Conservation (phyloP, 2,113 vertebrate genomes). For the Pachyramphus minor region DNA sequence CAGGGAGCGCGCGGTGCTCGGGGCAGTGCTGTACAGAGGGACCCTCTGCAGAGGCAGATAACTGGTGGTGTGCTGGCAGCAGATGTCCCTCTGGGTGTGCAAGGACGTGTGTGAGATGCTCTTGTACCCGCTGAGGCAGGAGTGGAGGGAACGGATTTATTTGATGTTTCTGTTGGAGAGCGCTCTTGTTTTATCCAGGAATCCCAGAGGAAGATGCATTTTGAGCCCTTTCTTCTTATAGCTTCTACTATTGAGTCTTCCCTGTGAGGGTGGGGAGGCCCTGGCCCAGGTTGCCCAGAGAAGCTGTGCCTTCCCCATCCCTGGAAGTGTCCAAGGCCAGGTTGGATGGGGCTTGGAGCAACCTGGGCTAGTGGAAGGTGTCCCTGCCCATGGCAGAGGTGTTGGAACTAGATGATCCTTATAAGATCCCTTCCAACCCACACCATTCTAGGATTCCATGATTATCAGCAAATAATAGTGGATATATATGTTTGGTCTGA, state of each 20-base stretch:
- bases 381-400: background rate
- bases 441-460: background rate
- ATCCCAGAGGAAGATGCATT: background rate
- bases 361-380: background rate
- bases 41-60: conserved; percentile 20
- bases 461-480: background rate
- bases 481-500: background rate
- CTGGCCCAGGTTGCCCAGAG: background rate
- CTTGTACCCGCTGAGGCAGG: background rate
- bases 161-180: background rate
- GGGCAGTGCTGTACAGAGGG: background rate
- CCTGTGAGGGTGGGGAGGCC: background rate
- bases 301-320: background rate
- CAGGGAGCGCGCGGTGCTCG: rapidly evolving
- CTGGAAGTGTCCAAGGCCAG: background rate
- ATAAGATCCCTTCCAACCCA: background rate
- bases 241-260: background rate
- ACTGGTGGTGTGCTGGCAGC: background rate
- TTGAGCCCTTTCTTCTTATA: background rate
- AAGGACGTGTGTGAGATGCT: background rate
- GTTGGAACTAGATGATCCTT: background rate
- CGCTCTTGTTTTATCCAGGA: background rate
- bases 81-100: background rate
- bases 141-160: background rate
- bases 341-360: background rate